A percentile compares a stretch with the other conserved stretches of the same genome.
phyloP scores from a whole-genome alignment of 2,797 vertebrate genomes.

The Manis crassicaudata region DNA sequence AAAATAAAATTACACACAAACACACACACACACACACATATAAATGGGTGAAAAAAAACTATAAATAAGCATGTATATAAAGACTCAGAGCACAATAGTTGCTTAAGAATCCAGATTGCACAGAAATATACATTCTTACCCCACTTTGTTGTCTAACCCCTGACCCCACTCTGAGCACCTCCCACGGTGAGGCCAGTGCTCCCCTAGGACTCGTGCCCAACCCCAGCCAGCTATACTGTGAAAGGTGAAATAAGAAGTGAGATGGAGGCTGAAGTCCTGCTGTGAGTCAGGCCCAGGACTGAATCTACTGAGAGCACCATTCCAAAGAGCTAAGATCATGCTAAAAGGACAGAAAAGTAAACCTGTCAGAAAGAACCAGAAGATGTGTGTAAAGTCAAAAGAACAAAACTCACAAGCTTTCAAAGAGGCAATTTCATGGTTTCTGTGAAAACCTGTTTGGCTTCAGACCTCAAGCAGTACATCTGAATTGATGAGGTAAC shows the following conservation, averaged over 20 bases:
- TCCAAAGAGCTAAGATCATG: not conserved
- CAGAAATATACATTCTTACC: not conserved
- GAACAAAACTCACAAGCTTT: not conserved
- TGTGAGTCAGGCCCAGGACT: not conserved
- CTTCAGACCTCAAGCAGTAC: not conserved
- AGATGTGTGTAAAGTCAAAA: not conserved
- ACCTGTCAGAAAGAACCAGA: not conserved
- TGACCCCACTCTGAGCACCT: accelerated
- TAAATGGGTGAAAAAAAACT: not conserved
- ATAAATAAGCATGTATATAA: not conserved
- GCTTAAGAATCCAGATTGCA: not conserved
- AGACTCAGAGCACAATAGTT: not conserved
- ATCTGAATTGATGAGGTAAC: not conserved
- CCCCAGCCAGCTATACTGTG: not conserved
- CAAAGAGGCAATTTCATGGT: not conserved
- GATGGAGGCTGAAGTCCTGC: not conserved
- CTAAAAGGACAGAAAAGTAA: not conserved
- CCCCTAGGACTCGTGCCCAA: not conserved
- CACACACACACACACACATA: too few species aligned
- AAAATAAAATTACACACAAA: not conserved
- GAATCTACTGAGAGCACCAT: not conserved
- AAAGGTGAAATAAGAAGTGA: not conserved
- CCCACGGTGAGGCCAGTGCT: not conserved
- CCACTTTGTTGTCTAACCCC: not conserved
- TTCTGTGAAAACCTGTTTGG: not conserved